Evolutionary conservation across 2,888 invertebrate species (phyloP).

Genomic region (Beris chalybata): DNA sequence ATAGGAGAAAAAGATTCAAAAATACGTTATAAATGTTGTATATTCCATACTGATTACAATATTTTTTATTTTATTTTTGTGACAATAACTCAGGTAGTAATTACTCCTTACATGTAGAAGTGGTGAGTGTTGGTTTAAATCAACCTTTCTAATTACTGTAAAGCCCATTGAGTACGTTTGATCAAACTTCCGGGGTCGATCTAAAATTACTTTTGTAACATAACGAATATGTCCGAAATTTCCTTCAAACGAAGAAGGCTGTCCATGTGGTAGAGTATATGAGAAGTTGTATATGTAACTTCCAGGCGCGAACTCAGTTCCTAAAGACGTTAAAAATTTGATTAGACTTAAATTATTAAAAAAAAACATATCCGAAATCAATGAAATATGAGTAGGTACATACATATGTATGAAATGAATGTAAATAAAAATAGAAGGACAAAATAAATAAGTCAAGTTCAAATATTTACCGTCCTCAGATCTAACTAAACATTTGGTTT

Average conservation of each 20-base stretch:
- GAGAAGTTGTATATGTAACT: conserved; percentile 74
- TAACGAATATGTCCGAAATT: conserved; percentile 78
- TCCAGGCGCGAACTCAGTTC: conserved; percentile 69
- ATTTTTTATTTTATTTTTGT: neutral
- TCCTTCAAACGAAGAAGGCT: conserved; percentile 81
- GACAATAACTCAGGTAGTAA: neutral
- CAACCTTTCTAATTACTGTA: conserved; percentile 78
- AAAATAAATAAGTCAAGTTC: neutral
- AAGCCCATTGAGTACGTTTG: conserved; percentile 80
- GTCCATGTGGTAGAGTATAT: conserved; percentile 67
- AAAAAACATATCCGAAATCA: neutral
- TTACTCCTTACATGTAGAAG: conserved; percentile 63
- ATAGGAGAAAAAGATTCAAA: neutral
- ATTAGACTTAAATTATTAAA: too few species aligned
- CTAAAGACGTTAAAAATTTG: conserved; percentile 49
- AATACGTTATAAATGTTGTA: neutral
- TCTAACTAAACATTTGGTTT: conserved; percentile 57
- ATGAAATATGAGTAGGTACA: conserved; percentile 3
- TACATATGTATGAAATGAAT: neutral
- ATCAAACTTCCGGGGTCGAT: conserved; percentile 82
- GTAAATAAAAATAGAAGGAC: neutral
- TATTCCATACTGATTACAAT: conserved; percentile 36
- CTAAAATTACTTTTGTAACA: conserved; percentile 73
- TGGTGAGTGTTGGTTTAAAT: conserved; percentile 75
- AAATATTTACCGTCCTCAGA: conserved; percentile 54